These are phyloP conservation scores for Hybognathus amarus DNA, from an alignment of 2,797 vertebrate genomes.

Conservation along the genomic window DNA sequence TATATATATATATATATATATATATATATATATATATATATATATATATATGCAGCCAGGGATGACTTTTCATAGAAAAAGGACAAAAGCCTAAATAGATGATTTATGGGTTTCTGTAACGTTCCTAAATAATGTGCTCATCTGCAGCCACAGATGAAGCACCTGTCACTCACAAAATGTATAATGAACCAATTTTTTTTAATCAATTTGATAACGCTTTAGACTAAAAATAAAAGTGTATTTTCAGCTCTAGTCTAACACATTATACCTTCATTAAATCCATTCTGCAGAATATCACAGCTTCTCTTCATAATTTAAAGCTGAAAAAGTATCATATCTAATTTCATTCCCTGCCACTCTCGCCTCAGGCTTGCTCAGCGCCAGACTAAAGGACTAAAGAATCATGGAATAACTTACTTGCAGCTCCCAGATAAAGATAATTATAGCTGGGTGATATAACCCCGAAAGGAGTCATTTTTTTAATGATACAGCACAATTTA, in stretches of 20 bases:
- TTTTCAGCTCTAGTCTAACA: neutral
- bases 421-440: neutral
- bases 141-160: neutral
- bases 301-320: neutral
- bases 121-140: neutral
- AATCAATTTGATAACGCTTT: neutral
- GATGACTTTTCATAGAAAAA: neutral
- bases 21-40: no score
- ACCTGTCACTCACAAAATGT: neutral
- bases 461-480: neutral
- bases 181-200: neutral
- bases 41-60: no score
- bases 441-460: neutral
- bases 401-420: neutral
- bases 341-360: neutral
- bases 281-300: neutral
- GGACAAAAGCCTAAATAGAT: neutral
- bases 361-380: neutral
- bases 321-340: neutral
- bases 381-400: neutral
- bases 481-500: neutral
- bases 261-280: slow-evolving; percentile 7
- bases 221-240: neutral
- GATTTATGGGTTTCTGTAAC: neutral
- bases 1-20: no score